Evolutionary conservation across 2,113 vertebrate genomes (phyloP).

Genomic region (Bos javanicus): DNA sequence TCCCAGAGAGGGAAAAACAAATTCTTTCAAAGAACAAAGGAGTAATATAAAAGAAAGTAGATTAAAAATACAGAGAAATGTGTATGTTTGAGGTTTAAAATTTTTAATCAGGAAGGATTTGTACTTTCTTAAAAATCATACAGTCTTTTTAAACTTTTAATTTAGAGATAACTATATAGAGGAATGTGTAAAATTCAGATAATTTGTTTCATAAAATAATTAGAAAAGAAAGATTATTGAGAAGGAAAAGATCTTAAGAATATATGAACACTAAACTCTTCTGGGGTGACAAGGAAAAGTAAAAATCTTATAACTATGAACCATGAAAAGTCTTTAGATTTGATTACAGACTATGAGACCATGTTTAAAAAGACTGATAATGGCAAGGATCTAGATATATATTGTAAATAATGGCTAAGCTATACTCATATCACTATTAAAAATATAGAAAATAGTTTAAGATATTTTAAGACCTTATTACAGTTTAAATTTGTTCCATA

Average conservation of each 20-base stretch:
- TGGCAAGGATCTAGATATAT: background rate
- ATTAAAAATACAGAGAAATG: background rate
- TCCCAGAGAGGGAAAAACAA: background rate
- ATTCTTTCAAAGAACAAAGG: background rate
- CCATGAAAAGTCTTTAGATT: background rate
- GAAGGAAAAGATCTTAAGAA: background rate
- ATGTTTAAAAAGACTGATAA: background rate
- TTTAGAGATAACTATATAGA: background rate
- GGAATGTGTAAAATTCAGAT: background rate
- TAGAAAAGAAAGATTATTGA: background rate
- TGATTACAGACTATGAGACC: background rate
- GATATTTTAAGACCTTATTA: background rate
- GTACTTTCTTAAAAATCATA: background rate
- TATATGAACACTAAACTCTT: background rate
- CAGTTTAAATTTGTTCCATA: background rate
- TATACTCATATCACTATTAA: background rate
- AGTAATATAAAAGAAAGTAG: background rate
- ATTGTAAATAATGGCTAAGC: background rate
- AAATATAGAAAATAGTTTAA: background rate
- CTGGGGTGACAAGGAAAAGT: background rate
- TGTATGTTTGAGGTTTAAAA: background rate
- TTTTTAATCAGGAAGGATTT: background rate
- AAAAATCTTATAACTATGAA: background rate
- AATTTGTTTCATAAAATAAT: background rate
- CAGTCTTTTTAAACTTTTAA: background rate